phyloP scores from a whole-genome alignment of 2,797 vertebrate species.

The Tragelaphus eurycerus region DNA sequence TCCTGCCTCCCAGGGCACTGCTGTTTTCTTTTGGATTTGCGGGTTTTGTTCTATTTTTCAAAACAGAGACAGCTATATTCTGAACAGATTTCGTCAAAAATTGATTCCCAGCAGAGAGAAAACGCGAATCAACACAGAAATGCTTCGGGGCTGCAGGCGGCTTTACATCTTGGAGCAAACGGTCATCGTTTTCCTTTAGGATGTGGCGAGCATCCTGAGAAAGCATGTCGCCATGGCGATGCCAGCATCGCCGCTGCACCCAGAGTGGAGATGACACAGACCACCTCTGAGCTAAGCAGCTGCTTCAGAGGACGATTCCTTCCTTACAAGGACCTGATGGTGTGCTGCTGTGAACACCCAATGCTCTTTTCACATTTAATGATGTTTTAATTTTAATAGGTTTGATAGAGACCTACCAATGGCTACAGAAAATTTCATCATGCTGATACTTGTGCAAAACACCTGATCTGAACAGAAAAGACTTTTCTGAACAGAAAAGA shows the following conservation, averaged over 20 bases:
- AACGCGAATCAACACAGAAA: background rate
- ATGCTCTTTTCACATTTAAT: too few species aligned
- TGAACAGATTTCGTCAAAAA: background rate
- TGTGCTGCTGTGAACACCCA: background rate
- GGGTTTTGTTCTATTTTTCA: background rate
- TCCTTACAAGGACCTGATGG: rapidly evolving
- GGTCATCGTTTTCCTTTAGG: background rate
- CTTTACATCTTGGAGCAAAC: background rate
- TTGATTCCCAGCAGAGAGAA: background rate
- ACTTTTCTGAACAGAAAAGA: background rate
- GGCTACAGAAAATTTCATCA: background rate
- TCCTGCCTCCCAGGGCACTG: rapidly evolving
- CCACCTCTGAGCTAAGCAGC: too few species aligned
- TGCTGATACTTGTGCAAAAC: too few species aligned
- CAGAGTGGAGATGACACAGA: background rate
- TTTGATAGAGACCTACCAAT: background rate
- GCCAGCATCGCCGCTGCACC: rapidly evolving
- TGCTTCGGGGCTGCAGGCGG: background rate
- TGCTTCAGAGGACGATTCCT: too few species aligned
- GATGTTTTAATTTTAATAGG: background rate
- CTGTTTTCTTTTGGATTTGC: background rate
- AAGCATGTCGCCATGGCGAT: rapidly evolving
- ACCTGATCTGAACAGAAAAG: background rate
- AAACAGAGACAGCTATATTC: too few species aligned
- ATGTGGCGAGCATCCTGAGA: background rate